These are phyloP conservation scores for Pterophyllum scalare DNA, from an alignment of 2,113 vertebrate genomes.

Conservation along the genomic window DNA sequence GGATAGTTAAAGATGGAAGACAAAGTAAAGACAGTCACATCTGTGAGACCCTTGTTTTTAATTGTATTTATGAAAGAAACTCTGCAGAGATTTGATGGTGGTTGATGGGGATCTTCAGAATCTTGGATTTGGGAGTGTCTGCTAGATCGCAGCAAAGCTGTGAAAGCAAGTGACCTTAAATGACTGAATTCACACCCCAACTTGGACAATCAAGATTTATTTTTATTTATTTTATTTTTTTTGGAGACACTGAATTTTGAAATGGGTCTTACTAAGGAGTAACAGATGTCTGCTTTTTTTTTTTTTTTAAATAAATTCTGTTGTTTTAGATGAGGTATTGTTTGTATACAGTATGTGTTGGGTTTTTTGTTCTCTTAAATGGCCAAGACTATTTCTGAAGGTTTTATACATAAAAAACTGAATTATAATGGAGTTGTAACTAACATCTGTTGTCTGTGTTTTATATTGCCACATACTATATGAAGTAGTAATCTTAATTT, in stretches of 20 bases:
- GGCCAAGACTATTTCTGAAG: not conserved
- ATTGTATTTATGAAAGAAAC: slow-evolving; percentile 59
- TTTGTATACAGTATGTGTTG: not conserved
- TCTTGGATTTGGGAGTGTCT: not conserved
- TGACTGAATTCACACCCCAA: slow-evolving; percentile 27
- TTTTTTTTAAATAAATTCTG: slow-evolving; percentile 44
- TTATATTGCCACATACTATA: not conserved
- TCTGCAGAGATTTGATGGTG: slow-evolving; percentile 43
- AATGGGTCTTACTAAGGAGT: not conserved
- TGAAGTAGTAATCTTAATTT: not conserved
- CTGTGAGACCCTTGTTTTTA: slow-evolving; percentile 48
- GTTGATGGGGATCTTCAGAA: slow-evolving; percentile 5
- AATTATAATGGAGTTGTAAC: not conserved
- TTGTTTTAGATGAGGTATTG: slow-evolving; percentile 12
- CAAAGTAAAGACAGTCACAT: slow-evolving; percentile 21
- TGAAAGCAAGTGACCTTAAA: slow-evolving; percentile 21
- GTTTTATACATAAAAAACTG: slow-evolving; percentile 1
- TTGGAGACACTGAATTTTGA: slow-evolving; percentile 29
- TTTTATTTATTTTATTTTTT: too few relatives aligned
- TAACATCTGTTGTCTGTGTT: not conserved
- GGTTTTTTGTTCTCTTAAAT: not conserved
- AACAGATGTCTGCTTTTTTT: slow-evolving; percentile 35
- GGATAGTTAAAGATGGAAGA: slow-evolving; percentile 36
- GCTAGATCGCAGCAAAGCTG: not conserved
- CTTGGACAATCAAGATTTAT: not conserved